Evolutionary conservation across 2,113 vertebrate species (phyloP), one percentile per base, ranked within the genome.

Genomic region (Cebus imitator): DNA sequence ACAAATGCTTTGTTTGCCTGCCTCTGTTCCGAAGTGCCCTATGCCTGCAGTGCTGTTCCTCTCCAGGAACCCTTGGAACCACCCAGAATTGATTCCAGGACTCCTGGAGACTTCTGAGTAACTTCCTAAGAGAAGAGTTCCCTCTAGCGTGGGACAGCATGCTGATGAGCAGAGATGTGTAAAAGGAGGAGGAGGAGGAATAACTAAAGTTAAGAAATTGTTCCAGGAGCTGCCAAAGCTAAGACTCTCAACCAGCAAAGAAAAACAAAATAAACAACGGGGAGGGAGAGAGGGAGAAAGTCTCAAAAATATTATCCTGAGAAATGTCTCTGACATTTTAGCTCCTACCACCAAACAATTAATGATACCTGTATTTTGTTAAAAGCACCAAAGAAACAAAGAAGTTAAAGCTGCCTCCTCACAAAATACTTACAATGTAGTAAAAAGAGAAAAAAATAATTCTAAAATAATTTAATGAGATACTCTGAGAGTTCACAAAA

Each of bases 401-500:
- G 70, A 94, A 87, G 55, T 72, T 37, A 81, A 58, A 90, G 86
- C 40, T 58, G 11, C 57, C 61, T 86, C 35, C 17, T 68, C 52
- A 32, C 9, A 21, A 57, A 87, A 40, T 75, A n/a, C 9, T 89
- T 78, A 73, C 35, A 79, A 85, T 80, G 40, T 92, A 86, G 9
- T 75, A 76, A 72, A 72, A 72, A 64, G 81, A 61, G 43, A 78
- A 66, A 83, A 70, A 45, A 76, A 14, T 16, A 45, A 66, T 32
- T 16, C 84, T 89, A 92, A 88, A 83, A 81, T 52, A 80, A 94
- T n/a, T 91, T 85, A 70, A 81, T 87, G 58, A 95, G 72, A 37
- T 48, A 45, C 35, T 40, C 27, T 27, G 32, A 93, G 32, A 81
- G 58, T 87, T 91, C 50, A 87, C 25, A 61, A 43, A 70, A 27